Percentiles rank a stretch among this genome's conserved stretches.
phyloP scores from a whole-genome alignment of 2,113 vertebrate species.

The Neolamprologus toae region DNA sequence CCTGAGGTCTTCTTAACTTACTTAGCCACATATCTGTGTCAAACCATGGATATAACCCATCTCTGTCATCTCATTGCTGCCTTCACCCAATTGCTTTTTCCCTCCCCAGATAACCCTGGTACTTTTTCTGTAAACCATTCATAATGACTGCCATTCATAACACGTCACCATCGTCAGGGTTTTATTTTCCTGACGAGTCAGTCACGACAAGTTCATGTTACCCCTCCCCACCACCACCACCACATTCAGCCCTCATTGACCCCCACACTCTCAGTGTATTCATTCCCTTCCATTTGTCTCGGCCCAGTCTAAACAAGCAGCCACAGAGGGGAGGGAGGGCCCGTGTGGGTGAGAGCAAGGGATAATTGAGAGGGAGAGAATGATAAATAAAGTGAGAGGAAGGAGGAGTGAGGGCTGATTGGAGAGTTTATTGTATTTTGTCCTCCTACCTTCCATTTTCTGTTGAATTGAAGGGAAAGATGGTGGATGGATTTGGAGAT shows the following conservation, averaged over 20 bases:
- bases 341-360: background rate
- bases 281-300: conserved; percentile 59
- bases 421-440: background rate
- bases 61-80: background rate
- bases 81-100: background rate
- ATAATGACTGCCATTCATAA: conserved; percentile 42
- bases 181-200: conserved; percentile 34
- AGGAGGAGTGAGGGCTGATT: conserved; percentile 18
- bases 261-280: conserved; percentile 38
- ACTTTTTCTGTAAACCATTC: conserved; percentile 7
- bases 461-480: background rate
- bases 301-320: conserved; percentile 67
- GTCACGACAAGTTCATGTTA: conserved; percentile 42
- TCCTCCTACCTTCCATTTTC: conserved; percentile 7
- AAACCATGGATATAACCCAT: background rate
- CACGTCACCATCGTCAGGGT: conserved; percentile 9
- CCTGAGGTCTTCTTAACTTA: background rate
- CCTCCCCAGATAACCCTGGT: background rate
- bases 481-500: background rate
- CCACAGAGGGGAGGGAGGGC: background rate
- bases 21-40: background rate
- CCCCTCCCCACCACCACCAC: background rate
- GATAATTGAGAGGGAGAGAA: conserved; percentile 31
- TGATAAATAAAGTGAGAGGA: conserved; percentile 31
- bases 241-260: conserved; percentile 53